Base-by-base conservation (phyloP, 2,113 vertebrate genomes). In the Hucho hucho region DNA sequence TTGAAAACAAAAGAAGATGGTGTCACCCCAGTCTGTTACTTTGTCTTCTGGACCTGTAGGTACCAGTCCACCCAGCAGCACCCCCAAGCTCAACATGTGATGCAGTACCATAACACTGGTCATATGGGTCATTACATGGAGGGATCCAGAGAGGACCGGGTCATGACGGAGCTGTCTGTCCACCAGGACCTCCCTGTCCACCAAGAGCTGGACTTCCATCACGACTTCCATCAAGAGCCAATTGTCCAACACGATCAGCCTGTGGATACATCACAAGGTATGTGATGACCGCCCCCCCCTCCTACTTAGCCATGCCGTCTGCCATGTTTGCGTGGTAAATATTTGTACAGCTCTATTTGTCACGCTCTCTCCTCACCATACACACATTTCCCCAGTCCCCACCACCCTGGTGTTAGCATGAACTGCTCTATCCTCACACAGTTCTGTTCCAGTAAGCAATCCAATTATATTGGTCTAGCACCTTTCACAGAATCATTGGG, bases 51-150 rank as follows among this genome's bases (percentile, higher is more conserved):
- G 13, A 49, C n/a, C 72, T 61, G 16, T 66, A 94, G 93, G 90
- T 92, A 91, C 74, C 89, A 91, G 76, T 86, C 90, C 56, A 81
- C 58, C 26, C 89, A 88, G 84, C 89, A 87, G 84, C 84, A 90
- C 68, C 83, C 87, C 3, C 80, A 89, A 37, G 82, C 73, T 1
- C 84, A 89, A 43, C 74, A 82, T 74, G 80, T 80, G 53, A 74
- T 89, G 67, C 81, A 83, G 3, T 90, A 83, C 67, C 20, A 76
- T 76, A 89, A 79, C 72, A 79, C 83, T 79, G 73, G 73, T 26
- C 84, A 78, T 24, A 67, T 75, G 53, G 64, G 73, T 26, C 76
- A 87, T 43, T 87, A 86, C 56, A 29, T 79, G 0, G 90, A 92
- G n/a, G 85, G 84, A 18, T 75, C 79, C 7, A 53, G 72, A 61